Evolutionary conservation across 2,797 vertebrate species (phyloP).

Genomic region (Darevskia mixta): DNA sequence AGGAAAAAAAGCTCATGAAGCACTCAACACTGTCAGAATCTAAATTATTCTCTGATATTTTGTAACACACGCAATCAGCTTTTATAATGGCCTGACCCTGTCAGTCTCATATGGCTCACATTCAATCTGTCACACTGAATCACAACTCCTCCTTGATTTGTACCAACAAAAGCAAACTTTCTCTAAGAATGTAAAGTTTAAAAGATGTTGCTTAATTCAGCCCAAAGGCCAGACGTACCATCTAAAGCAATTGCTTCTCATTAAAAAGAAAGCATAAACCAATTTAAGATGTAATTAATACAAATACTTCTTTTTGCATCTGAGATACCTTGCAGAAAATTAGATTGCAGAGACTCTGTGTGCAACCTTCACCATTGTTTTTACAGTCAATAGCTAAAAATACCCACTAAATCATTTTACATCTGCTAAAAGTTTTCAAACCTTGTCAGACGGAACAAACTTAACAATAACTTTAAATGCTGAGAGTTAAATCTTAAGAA

Average conservation of each 20-base stretch:
- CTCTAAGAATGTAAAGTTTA: constrained; percentile 47
- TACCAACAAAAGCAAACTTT: constrained; percentile 67
- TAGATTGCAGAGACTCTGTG: constrained; percentile 44
- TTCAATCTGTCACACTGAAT: constrained; percentile 73
- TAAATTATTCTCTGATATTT: constrained; percentile 59
- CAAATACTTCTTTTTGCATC: constrained; percentile 38
- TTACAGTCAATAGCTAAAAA: background rate
- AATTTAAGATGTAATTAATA: constrained; percentile 37
- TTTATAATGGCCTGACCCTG: constrained; percentile 56
- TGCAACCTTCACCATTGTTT: constrained; percentile 30
- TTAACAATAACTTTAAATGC: constrained; percentile 22
- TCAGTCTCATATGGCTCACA: constrained; percentile 66
- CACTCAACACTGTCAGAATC: constrained; percentile 59
- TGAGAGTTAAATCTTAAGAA: constrained; percentile 23
- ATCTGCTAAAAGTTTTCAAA: constrained; percentile 26
- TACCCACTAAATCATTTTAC: constrained; percentile 40
- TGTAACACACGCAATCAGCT: constrained; percentile 57
- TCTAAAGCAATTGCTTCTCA: constrained; percentile 41
- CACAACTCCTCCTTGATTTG: constrained; percentile 65
- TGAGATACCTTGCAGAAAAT: constrained; percentile 34
- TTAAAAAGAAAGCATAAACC: constrained; percentile 22
- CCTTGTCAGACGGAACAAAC: constrained; percentile 4
- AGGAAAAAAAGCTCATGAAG: constrained; percentile 34
- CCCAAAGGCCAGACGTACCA: constrained; percentile 49
- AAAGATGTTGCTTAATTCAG: constrained; percentile 31